phyloP scores from a whole-genome alignment of 1,140 invertebrate species.

The Fopius arisanus region DNA sequence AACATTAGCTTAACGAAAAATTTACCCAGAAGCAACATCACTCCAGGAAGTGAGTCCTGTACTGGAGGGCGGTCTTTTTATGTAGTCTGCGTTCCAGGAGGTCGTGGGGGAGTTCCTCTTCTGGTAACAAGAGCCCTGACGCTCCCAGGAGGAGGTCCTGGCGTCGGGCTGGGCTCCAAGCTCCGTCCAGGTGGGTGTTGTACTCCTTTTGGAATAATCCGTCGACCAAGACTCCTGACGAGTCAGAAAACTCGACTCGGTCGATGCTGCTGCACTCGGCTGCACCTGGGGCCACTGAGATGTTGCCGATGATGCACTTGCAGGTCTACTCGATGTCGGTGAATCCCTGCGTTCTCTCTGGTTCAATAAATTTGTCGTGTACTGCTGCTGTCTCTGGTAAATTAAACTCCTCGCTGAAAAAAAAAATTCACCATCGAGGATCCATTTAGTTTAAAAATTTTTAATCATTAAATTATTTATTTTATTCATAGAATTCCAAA shows the following conservation, averaged over 20 bases:
- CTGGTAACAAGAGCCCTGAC: conserved; percentile 46
- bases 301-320: conserved; percentile 45
- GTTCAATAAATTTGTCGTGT: conserved; percentile 32
- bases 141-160: conserved; percentile 51
- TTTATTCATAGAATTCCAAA: background rate
- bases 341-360: conserved; percentile 42
- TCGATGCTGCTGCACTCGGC: conserved; percentile 31
- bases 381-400: conserved; percentile 48
- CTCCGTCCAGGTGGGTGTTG: conserved; percentile 56
- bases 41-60: conserved; percentile 47
- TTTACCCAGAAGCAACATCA: conserved; percentile 49
- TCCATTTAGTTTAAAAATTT: background rate
- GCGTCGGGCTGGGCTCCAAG: conserved; percentile 51
- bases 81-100: conserved; percentile 53
- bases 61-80: conserved; percentile 44
- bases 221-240: conserved; percentile 48
- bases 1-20: background rate
- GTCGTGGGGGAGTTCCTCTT: conserved; percentile 49
- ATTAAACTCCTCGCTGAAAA: conserved; percentile 42
- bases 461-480: background rate
- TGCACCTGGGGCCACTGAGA: conserved; percentile 50
- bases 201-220: conserved; percentile 44
- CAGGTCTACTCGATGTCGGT: conserved; percentile 45
- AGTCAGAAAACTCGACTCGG: conserved; percentile 33
- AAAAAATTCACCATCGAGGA: background rate